phyloP scores from a whole-genome alignment of 1,140 invertebrate species.

The Dendroctonus ponderosae region DNA sequence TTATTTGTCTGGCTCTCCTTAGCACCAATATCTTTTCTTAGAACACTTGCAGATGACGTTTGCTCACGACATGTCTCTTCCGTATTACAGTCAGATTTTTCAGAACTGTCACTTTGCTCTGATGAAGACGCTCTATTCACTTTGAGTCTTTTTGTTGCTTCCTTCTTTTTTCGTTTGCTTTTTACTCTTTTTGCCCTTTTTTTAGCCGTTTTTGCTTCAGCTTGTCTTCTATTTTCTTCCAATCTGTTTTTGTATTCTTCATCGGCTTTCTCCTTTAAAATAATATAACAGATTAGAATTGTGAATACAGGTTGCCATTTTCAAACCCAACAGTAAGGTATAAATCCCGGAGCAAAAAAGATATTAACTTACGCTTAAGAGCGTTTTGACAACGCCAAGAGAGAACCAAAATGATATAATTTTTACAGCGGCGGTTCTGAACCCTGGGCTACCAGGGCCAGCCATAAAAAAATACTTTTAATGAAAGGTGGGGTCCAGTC shows the following conservation, averaged over 20 bases:
- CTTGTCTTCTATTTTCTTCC: slow-evolving; percentile 72
- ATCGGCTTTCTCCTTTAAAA: slow-evolving; percentile 71
- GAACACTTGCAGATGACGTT: too few species aligned
- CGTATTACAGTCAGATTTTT: neutral
- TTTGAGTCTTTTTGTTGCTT: slow-evolving; percentile 14
- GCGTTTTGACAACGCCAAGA: too few species aligned
- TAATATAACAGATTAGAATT: neutral
- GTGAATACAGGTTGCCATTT: neutral
- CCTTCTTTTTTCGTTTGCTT: slow-evolving; percentile 63
- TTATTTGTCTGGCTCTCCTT: too few species aligned
- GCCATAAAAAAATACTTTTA: too few species aligned
- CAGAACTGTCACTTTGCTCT: slow-evolving; percentile 21
- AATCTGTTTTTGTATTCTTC: slow-evolving; percentile 79
- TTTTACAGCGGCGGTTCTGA: too few species aligned
- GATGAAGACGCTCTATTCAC: slow-evolving; percentile 15
- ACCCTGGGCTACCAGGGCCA: too few species aligned
- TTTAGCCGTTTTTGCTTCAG: slow-evolving; percentile 81
- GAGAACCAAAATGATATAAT: too few species aligned
- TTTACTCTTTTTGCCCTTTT: slow-evolving; percentile 81
- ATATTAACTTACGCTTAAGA: too few species aligned
- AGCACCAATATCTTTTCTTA: too few species aligned
- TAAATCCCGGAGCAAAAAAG: too few species aligned
- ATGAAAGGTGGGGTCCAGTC: too few species aligned
- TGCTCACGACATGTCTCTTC: neutral
- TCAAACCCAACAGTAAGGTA: neutral